Percentiles rank a stretch among this genome's conserved stretches.
Evolutionary conservation across 2,888 invertebrate genomes (phyloP).

Genomic region (Neoitamus cyanurus): DNA sequence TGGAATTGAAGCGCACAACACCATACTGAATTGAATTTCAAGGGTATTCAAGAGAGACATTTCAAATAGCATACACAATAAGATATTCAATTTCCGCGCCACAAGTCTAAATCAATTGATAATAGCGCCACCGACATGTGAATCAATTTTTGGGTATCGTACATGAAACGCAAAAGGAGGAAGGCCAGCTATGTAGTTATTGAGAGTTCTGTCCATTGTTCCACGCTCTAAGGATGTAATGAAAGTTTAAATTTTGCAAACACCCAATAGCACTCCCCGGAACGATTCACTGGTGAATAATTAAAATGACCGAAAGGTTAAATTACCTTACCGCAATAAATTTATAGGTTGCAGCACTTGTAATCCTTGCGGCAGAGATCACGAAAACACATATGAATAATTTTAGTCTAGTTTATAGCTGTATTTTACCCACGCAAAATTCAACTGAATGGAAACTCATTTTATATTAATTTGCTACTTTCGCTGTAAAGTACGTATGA

Average conservation of each 20-base stretch:
- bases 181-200: neutral
- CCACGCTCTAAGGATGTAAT: neutral
- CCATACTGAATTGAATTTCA: neutral
- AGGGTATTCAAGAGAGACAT: neutral
- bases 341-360: neutral
- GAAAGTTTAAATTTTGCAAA: neutral
- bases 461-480: neutral
- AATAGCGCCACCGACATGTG: neutral
- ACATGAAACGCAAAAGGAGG: neutral
- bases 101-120: neutral
- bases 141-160: neutral
- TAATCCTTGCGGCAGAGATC: neutral
- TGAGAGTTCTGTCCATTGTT: neutral
- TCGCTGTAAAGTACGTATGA: neutral
- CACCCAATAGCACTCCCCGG: neutral
- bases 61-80: neutral
- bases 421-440: neutral
- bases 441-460: neutral
- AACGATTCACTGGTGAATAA: neutral
- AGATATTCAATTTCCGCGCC: neutral
- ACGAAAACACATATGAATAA: neutral
- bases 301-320: neutral
- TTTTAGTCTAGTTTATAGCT: neutral
- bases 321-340: neutral
- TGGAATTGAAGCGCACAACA: neutral